Evolutionary conservation across 2,888 invertebrate genomes (phyloP).

Genomic region (Blastobasis lacticolella): DNA sequence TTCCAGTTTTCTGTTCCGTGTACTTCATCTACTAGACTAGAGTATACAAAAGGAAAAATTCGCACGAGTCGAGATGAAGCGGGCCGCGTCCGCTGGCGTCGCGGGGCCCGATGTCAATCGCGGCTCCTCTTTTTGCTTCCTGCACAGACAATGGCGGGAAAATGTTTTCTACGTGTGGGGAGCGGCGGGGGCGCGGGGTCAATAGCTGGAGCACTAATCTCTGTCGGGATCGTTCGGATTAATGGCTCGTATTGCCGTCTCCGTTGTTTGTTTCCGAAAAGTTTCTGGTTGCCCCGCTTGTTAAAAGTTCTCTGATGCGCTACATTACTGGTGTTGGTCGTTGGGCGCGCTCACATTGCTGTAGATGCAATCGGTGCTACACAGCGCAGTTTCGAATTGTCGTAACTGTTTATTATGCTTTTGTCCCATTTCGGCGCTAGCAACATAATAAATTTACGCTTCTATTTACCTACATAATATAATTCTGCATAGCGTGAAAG

Average conservation of each 20-base stretch:
- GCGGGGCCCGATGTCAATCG: slow-evolving; percentile 56
- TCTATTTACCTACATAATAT: no score
- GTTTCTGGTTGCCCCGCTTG: slow-evolving; percentile 47
- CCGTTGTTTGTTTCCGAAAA: slow-evolving; percentile 56
- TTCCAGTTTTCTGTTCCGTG: slow-evolving; percentile 5
- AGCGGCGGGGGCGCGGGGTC: slow-evolving; percentile 43
- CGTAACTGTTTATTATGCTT: no score
- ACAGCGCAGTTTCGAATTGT: no score
- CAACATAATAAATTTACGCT: no score
- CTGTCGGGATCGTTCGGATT: slow-evolving; percentile 64
- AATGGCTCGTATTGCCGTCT: slow-evolving; percentile 66
- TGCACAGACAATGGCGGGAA: slow-evolving; percentile 62
- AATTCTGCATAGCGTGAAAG: no score
- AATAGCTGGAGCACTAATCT: slow-evolving; percentile 65
- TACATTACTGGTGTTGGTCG: slow-evolving; percentile 27
- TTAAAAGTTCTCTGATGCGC: slow-evolving; percentile 47
- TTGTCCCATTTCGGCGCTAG: no score
- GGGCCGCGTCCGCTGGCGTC: slow-evolving; percentile 14
- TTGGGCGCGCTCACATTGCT: not conserved
- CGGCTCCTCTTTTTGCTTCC: slow-evolving; percentile 55
- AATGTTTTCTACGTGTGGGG: slow-evolving; percentile 58
- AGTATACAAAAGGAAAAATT: slow-evolving; percentile 41
- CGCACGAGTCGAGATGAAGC: slow-evolving; percentile 24
- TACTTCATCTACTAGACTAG: slow-evolving; percentile 11
- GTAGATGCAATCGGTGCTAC: not conserved